These are phyloP conservation scores for Trisateles emortualis DNA, from an alignment of 2,888 invertebrate species.

Conservation along the genomic window DNA sequence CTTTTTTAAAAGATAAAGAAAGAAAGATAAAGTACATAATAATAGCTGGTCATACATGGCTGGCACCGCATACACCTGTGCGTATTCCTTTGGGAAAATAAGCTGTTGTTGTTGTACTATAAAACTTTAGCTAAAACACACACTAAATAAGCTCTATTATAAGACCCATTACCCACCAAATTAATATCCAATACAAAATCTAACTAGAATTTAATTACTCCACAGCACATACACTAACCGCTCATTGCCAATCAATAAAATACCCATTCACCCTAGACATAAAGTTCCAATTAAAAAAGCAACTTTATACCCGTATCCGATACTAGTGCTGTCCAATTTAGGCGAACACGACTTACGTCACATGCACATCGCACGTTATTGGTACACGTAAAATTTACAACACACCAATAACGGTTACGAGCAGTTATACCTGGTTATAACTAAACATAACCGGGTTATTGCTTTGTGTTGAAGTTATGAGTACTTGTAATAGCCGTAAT, in stretches of 20 bases:
- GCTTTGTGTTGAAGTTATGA: constrained; percentile 33
- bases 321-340: constrained; percentile 66
- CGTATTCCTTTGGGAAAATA: too few relatives aligned
- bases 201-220: constrained; percentile 9
- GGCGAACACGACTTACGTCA: constrained; percentile 61
- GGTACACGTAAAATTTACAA: constrained; percentile 71
- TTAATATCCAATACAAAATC: constrained; percentile 9
- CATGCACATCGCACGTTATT: constrained; percentile 69
- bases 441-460: constrained; percentile 69
- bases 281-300: constrained; percentile 18
- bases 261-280: constrained; percentile 12
- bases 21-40: too few relatives aligned
- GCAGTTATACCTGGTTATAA: constrained; percentile 62
- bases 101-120: too few relatives aligned
- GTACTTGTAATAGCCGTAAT: constrained; percentile 8
- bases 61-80: too few relatives aligned
- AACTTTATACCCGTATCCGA: constrained; percentile 13
- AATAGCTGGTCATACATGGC: too few relatives aligned
- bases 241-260: constrained; percentile 18
- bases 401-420: constrained; percentile 51
- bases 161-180: constrained; percentile 3
- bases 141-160: background rate
- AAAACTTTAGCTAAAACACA: too few relatives aligned
- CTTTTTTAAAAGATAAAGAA: too few relatives aligned
- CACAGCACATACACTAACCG: background rate